Conservation (phyloP, 2,113 vertebrate species). For the Eidolon helvum region DNA sequence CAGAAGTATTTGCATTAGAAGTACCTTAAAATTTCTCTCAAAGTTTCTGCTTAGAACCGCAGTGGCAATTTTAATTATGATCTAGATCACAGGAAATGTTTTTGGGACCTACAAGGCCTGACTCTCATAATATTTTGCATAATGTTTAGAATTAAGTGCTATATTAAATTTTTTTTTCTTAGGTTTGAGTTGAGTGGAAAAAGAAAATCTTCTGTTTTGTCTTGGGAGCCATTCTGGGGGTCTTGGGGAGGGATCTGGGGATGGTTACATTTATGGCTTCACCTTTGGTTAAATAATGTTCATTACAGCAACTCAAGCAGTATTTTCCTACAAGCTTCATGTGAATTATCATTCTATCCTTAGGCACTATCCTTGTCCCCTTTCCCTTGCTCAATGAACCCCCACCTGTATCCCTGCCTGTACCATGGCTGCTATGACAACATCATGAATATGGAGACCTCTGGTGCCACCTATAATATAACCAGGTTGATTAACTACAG, state of each 20-base stretch:
- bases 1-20: background rate
- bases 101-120: background rate
- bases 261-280: background rate
- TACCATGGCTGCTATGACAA: constrained; percentile 75
- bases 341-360: background rate
- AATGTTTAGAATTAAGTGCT: background rate
- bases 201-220: background rate
- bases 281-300: background rate
- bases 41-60: background rate
- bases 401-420: constrained; percentile 22
- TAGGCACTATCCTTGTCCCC: too few relatives aligned
- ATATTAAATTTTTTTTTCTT: background rate
- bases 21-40: background rate
- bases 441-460: constrained; percentile 77
- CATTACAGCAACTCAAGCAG: background rate
- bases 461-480: constrained; percentile 75
- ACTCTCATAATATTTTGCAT: background rate
- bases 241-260: background rate
- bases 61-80: background rate
- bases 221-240: background rate
- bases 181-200: background rate
- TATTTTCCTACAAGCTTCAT: background rate
- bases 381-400: background rate
- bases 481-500: constrained; percentile 71
- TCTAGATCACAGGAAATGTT: background rate